Evolutionary conservation across 2,113 vertebrate species (phyloP).

Genomic region (Pterocles burchelli): DNA sequence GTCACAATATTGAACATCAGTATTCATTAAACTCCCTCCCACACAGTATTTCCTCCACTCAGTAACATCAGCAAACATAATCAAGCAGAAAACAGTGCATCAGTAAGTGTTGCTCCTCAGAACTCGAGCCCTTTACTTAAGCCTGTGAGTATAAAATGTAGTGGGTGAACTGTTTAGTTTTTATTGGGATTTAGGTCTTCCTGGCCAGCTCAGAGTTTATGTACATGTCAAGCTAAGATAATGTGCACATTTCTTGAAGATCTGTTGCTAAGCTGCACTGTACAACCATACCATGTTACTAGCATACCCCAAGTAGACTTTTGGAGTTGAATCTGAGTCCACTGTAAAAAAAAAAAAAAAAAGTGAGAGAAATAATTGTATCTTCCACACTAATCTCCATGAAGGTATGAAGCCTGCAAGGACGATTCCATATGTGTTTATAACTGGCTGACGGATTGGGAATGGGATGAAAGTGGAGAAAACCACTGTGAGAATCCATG

Average conservation of each 20-base stretch:
- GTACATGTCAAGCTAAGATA: not conserved
- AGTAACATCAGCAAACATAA: not conserved
- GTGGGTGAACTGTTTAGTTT: not conserved
- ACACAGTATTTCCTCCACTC: not conserved
- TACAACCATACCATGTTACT: not conserved
- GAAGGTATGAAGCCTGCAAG: slow-evolving; percentile 77
- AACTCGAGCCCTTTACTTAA: not conserved
- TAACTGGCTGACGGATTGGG: slow-evolving; percentile 75
- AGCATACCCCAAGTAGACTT: not conserved
- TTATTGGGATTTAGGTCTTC: not conserved
- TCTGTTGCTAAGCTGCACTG: not conserved
- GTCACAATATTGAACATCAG: not conserved
- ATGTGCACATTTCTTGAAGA: not conserved
- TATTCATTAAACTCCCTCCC: not conserved
- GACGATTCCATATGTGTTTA: slow-evolving; percentile 62
- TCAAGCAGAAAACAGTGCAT: not conserved
- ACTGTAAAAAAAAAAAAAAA: not conserved
- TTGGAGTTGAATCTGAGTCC: not conserved
- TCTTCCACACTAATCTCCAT: not conserved
- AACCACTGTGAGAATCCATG: slow-evolving; percentile 72
- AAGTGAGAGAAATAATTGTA: not conserved
- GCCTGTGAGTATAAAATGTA: not conserved
- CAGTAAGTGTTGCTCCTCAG: not conserved
- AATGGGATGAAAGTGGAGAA: slow-evolving; percentile 51
- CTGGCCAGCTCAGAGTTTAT: not conserved